Conservation (phyloP, 2,113 vertebrate species). For the Chunga burmeisteri region DNA sequence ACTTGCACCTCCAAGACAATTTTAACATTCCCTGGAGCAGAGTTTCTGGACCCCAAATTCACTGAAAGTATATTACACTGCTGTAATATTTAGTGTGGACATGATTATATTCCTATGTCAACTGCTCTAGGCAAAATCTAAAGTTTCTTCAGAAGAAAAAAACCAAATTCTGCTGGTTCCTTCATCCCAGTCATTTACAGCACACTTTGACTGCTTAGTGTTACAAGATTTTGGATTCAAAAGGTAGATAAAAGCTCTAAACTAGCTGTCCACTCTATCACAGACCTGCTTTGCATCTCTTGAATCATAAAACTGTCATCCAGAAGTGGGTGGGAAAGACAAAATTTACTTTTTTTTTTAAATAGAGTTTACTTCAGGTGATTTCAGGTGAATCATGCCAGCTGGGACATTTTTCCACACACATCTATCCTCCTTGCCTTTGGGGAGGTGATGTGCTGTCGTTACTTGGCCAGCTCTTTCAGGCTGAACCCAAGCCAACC, state of each 20-base stretch:
- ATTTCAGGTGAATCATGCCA: neutral
- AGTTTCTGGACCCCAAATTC: neutral
- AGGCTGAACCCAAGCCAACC: neutral
- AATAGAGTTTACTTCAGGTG: neutral
- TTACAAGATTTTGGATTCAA: neutral
- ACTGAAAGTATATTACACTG: neutral
- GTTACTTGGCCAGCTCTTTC: neutral
- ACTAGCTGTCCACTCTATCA: neutral
- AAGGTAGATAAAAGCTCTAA: neutral
- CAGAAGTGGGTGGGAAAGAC: neutral
- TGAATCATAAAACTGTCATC: neutral
- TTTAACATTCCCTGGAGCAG: neutral
- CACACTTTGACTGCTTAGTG: neutral
- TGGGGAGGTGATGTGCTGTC: neutral
- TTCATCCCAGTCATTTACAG: neutral
- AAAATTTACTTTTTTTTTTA: neutral
- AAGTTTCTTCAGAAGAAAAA: neutral
- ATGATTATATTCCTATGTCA: neutral
- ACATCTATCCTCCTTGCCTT: neutral
- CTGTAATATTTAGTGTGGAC: neutral
- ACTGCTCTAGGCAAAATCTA: neutral
- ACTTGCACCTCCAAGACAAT: neutral
- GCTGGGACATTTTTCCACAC: neutral
- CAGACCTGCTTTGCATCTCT: neutral
- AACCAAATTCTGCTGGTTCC: neutral